phyloP scores from a whole-genome alignment of 2,888 invertebrate species.

The Drosophila paramelanica region DNA sequence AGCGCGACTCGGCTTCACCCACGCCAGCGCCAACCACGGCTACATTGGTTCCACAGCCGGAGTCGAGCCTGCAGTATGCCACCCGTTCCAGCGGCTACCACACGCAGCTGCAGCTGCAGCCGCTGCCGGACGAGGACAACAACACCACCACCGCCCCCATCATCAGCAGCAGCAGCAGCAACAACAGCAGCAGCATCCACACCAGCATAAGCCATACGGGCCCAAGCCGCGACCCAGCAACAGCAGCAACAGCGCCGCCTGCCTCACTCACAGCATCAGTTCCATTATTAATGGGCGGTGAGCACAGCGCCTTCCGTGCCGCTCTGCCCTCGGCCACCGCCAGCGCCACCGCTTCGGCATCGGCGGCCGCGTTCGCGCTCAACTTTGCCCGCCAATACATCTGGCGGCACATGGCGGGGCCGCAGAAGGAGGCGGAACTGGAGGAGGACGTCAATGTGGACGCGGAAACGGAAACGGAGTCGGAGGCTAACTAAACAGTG shows the following conservation, averaged over 20 bases:
- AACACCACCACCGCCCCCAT: neutral
- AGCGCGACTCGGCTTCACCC: slow-evolving; percentile 87
- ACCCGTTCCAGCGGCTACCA: slow-evolving; percentile 39
- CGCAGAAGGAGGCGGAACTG: slow-evolving; percentile 20
- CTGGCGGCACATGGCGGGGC: slow-evolving; percentile 58
- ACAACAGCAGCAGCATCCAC: slow-evolving; percentile 31
- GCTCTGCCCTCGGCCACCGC: slow-evolving; percentile 86
- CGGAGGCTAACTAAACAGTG: slow-evolving; percentile 56
- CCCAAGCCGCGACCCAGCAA: slow-evolving; percentile 37
- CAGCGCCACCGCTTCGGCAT: slow-evolving; percentile 85
- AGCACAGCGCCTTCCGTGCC: slow-evolving; percentile 94
- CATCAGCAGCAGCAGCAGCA: slow-evolving; percentile 10
- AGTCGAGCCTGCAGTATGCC: slow-evolving; percentile 58
- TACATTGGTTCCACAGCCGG: slow-evolving; percentile 61
- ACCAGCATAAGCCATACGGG: slow-evolving; percentile 44
- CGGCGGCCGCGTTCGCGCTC: slow-evolving; percentile 86
- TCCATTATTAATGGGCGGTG: slow-evolving; percentile 92
- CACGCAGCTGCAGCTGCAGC: slow-evolving; percentile 1
- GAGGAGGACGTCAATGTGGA: neutral
- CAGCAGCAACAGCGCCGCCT: slow-evolving; percentile 84
- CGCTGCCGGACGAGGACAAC: slow-evolving; percentile 4
- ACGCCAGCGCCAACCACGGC: slow-evolving; percentile 40
- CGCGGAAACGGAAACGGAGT: slow-evolving; percentile 85
- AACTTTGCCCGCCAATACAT: slow-evolving; percentile 83
- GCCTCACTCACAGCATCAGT: slow-evolving; percentile 85